phyloP scores from a whole-genome alignment of 2,113 vertebrate genomes.

The Mesoclemmys tuberculata region DNA sequence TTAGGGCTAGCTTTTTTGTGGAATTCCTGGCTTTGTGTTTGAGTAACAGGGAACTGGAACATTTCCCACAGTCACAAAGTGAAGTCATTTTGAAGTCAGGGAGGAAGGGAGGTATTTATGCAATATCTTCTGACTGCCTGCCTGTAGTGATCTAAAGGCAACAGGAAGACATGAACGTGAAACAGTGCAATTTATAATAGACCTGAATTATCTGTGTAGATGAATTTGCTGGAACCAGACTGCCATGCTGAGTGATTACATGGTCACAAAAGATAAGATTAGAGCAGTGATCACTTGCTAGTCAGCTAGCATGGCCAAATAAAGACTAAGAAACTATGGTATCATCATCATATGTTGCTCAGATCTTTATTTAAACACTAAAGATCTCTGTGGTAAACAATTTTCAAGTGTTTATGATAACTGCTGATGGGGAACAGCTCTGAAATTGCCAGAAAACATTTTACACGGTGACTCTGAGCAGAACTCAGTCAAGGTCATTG shows the following conservation, averaged over 20 bases:
- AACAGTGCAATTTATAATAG: fast-evolving
- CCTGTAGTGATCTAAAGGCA: background rate
- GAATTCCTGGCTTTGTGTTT: background rate
- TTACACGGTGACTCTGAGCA: background rate
- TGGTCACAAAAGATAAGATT: conserved; percentile 38
- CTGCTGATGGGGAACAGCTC: conserved; percentile 10
- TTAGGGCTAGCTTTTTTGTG: background rate
- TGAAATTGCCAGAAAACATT: conserved; percentile 34
- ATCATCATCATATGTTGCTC: background rate
- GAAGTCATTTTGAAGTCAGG: background rate
- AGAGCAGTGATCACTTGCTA: conserved; percentile 51
- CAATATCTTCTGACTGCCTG: background rate
- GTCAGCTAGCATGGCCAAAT: conserved; percentile 47
- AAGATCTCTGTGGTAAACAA: conserved; percentile 52
- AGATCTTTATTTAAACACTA: background rate
- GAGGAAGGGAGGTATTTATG: background rate
- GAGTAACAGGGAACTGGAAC: background rate
- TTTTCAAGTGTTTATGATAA: conserved; percentile 54
- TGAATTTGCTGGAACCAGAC: conserved; percentile 55
- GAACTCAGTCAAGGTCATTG: conserved; percentile 44
- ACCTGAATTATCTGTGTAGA: background rate
- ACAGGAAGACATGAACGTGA: background rate
- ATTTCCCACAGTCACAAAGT: background rate
- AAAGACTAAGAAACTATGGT: background rate
- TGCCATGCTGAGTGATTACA: conserved; percentile 46